phyloP scores from a whole-genome alignment of 2,797 vertebrate genomes.

The Parambassis ranga region DNA sequence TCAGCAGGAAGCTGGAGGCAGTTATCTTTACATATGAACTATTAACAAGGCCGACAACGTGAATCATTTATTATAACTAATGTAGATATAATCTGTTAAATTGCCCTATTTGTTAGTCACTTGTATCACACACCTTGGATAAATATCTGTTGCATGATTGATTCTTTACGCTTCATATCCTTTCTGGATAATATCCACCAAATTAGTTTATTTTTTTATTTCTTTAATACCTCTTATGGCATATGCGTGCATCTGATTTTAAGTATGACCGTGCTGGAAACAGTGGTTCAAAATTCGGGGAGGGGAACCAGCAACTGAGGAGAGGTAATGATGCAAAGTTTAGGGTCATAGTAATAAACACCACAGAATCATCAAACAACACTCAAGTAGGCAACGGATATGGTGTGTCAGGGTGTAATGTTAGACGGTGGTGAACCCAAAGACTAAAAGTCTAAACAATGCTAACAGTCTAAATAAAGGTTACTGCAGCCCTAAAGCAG shows the following conservation, averaged over 20 bases:
- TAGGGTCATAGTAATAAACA: no score
- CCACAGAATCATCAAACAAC: no score
- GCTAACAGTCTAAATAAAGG: no score
- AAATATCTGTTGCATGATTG: neutral
- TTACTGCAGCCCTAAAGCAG: no score
- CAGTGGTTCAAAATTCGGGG: no score
- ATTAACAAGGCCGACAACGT: conserved; percentile 37
- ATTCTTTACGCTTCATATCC: neutral
- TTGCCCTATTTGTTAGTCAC: conserved; percentile 41
- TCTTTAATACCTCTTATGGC: neutral
- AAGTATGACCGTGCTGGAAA: no score
- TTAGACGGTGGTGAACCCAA: no score
- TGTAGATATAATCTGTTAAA: conserved; percentile 36
- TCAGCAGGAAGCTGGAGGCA: conserved; percentile 23
- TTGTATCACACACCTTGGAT: conserved; percentile 20
- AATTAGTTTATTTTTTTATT: neutral
- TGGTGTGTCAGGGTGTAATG: no score
- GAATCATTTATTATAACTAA: conserved; percentile 50
- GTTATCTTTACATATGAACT: conserved; percentile 33
- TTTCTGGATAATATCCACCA: neutral
- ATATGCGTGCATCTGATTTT: neutral
- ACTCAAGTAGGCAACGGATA: no score
- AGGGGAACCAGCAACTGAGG: no score
- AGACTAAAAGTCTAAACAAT: no score
- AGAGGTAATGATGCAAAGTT: no score